These are phyloP conservation scores for Cryptosula pallasiana DNA, from an alignment of 2,888 invertebrate genomes.

Conservation along the genomic window DNA sequence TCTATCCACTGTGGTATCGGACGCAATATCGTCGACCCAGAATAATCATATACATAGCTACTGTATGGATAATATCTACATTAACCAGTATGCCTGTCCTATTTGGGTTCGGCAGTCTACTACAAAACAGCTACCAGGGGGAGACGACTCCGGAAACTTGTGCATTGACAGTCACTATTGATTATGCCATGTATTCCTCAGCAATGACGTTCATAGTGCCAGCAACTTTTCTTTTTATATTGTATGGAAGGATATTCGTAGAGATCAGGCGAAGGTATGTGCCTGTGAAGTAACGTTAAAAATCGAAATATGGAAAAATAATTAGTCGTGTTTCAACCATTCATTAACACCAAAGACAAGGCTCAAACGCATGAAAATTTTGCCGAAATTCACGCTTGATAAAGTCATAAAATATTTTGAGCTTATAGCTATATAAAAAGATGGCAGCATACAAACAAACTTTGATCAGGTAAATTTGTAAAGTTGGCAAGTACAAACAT, in stretches of 20 bases:
- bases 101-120: conserved; percentile 44
- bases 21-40: conserved; percentile 45
- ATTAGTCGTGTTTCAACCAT: no score
- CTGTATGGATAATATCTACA: conserved; percentile 52
- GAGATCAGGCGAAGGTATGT: conserved; percentile 39
- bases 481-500: no score
- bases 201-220: conserved; percentile 52
- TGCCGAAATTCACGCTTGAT: no score
- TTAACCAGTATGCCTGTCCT: conserved; percentile 50
- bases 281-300: no score
- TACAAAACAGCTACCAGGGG: background rate
- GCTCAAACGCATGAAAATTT: no score
- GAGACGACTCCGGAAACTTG: conserved; percentile 39
- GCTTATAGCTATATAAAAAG: no score
- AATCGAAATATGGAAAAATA: no score
- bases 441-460: no score
- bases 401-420: no score
- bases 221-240: conserved; percentile 45
- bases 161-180: conserved; percentile 45
- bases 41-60: conserved; percentile 45
- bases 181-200: conserved; percentile 52
- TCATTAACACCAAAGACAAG: no score
- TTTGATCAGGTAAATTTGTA: no score
- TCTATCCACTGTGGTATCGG: conserved; percentile 53
- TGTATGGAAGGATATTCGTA: conserved; percentile 50